These are phyloP conservation scores for Autographa pulchrina DNA, from an alignment of 2,888 invertebrate genomes.

Conservation along the genomic window DNA sequence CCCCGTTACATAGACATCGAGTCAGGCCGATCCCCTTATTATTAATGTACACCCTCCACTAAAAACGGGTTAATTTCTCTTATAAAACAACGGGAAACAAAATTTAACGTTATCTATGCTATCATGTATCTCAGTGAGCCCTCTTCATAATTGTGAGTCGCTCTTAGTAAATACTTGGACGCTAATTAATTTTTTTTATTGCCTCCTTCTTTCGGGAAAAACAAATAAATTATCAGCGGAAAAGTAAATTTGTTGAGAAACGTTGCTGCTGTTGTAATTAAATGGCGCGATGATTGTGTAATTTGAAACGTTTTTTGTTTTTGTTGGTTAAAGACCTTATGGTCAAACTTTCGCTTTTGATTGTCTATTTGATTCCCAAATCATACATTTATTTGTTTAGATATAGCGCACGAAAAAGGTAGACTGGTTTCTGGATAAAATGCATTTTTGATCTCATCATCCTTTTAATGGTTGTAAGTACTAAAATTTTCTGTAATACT, in stretches of 20 bases:
- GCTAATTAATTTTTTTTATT: slow-evolving; percentile 77
- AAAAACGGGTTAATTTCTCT: slow-evolving; percentile 84
- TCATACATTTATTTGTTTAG: too few relatives aligned
- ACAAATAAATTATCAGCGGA: slow-evolving; percentile 52
- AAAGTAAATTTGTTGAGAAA: slow-evolving; percentile 27
- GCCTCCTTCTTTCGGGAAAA: slow-evolving; percentile 58
- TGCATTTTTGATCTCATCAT: too few relatives aligned
- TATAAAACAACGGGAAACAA: slow-evolving; percentile 75
- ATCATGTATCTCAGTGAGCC: slow-evolving; percentile 60
- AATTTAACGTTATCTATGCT: slow-evolving; percentile 74
- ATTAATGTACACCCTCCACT: slow-evolving; percentile 78
- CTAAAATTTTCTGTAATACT: too few relatives aligned
- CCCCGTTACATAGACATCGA: slow-evolving; percentile 22
- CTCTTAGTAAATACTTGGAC: slow-evolving; percentile 75
- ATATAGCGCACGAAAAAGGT: too few relatives aligned
- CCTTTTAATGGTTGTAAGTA: too few relatives aligned
- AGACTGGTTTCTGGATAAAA: too few relatives aligned
- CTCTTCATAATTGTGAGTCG: slow-evolving; percentile 74
- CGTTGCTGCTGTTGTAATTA: slow-evolving; percentile 10
- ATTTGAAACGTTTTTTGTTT: not conserved
- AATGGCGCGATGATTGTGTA: not conserved
- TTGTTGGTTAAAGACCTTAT: not conserved
- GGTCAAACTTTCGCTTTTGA: not conserved
- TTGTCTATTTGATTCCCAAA: too few relatives aligned
- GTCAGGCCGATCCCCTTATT: slow-evolving; percentile 72